These are phyloP conservation scores for Helicorthomorpha holstii DNA, from an alignment of 1,140 invertebrate species.

Conservation along the genomic window DNA sequence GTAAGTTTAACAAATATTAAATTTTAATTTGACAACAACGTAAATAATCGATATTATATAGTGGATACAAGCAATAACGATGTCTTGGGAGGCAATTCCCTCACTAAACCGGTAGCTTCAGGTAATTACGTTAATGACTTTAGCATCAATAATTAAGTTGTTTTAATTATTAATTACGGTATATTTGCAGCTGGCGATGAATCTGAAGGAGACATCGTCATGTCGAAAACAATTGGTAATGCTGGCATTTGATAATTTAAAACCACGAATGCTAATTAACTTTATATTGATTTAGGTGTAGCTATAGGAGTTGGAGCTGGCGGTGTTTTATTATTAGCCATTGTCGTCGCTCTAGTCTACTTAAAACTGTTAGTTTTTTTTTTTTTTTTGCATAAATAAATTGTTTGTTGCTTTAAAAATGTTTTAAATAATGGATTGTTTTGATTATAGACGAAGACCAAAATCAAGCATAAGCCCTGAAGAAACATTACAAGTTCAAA, in stretches of 20 bases:
- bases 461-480: not conserved
- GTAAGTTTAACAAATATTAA: constrained; percentile 22
- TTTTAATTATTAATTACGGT: too few species aligned
- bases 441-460: not conserved
- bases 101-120: not conserved
- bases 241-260: constrained; percentile 10
- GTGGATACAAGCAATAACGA: constrained; percentile 10
- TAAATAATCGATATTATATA: constrained; percentile 11
- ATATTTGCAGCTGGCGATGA: not conserved
- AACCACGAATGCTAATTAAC: constrained; percentile 6
- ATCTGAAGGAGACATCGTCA: not conserved
- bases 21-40: too few species aligned
- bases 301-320: constrained; percentile 22
- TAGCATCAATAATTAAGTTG: too few species aligned
- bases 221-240: constrained; percentile 3
- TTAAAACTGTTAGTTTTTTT: constrained; percentile 21
- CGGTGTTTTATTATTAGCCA: constrained; percentile 20
- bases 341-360: constrained; percentile 22
- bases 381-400: not conserved
- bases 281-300: constrained; percentile 21
- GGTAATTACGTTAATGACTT: not conserved
- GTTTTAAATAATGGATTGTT: not conserved
- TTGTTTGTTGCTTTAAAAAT: not conserved
- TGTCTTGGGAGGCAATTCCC: constrained; percentile 7
- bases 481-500: not conserved